Evolutionary conservation across 2,888 invertebrate genomes (phyloP).

Genomic region (Agonum fuliginosum): DNA sequence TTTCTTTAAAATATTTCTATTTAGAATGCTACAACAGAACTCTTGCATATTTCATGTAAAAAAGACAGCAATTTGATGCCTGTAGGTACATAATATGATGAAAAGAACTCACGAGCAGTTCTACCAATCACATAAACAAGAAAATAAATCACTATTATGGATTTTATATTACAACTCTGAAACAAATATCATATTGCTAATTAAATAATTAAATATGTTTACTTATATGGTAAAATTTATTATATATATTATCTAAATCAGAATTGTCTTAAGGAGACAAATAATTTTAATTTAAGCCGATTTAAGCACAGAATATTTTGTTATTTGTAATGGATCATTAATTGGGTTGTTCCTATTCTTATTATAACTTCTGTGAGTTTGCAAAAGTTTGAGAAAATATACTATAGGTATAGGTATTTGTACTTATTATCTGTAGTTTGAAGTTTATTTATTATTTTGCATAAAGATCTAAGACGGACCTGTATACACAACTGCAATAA

Average conservation of each 20-base stretch:
- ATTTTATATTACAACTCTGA: background rate
- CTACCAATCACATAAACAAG: constrained; percentile 53
- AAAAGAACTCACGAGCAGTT: constrained; percentile 35
- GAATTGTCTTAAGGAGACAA: background rate
- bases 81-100: constrained; percentile 4
- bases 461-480: background rate
- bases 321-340: too few relatives aligned
- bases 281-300: too few relatives aligned
- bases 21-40: constrained; percentile 37
- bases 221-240: constrained; percentile 6
- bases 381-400: too few relatives aligned
- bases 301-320: too few relatives aligned
- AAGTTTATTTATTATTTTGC: too few relatives aligned
- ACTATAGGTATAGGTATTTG: too few relatives aligned
- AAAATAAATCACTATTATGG: constrained; percentile 43
- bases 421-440: too few relatives aligned
- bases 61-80: constrained; percentile 34
- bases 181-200: constrained; percentile 15
- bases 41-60: constrained; percentile 44
- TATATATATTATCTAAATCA: background rate
- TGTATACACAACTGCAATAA: background rate
- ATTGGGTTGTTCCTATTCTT: too few relatives aligned
- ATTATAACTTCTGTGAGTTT: too few relatives aligned
- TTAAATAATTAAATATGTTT: constrained; percentile 18
- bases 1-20: constrained; percentile 30